Conservation (phyloP, 1,140 invertebrate genomes). For the Amphibalanus amphitrite region DNA sequence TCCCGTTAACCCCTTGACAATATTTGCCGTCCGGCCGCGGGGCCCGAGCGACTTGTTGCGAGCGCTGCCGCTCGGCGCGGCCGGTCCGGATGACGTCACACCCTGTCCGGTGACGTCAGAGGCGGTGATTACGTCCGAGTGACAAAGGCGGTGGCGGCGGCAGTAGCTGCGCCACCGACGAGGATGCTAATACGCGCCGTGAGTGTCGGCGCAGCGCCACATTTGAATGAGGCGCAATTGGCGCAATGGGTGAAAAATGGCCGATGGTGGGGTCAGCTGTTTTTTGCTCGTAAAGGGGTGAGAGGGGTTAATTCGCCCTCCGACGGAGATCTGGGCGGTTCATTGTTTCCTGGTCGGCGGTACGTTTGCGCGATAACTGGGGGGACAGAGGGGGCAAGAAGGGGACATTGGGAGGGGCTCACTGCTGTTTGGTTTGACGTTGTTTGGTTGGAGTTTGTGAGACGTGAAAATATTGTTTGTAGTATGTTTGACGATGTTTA, state of each 20-base stretch:
- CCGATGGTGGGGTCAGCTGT: neutral
- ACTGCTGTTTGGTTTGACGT: no score
- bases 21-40: neutral
- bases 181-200: neutral
- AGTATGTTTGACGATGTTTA: no score
- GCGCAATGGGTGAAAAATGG: constrained; percentile 1
- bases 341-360: neutral
- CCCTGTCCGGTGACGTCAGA: neutral
- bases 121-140: no score
- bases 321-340: neutral
- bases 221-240: neutral
- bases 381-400: no score
- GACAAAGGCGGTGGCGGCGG: no score
- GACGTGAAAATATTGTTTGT: no score
- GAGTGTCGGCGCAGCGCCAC: neutral
- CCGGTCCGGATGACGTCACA: neutral
- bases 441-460: no score
- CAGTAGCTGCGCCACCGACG: no score
- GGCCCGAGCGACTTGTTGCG: neutral
- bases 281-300: neutral
- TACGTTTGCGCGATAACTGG: no score
- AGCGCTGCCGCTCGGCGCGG: neutral
- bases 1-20: constrained; percentile 1
- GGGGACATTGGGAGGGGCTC: no score
- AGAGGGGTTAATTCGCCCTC: neutral